A percentile compares a stretch with the other conserved stretches of the same genome.
Conservation (phyloP, 2,797 vertebrate species). For the Pantherophis vulpinus region DNA sequence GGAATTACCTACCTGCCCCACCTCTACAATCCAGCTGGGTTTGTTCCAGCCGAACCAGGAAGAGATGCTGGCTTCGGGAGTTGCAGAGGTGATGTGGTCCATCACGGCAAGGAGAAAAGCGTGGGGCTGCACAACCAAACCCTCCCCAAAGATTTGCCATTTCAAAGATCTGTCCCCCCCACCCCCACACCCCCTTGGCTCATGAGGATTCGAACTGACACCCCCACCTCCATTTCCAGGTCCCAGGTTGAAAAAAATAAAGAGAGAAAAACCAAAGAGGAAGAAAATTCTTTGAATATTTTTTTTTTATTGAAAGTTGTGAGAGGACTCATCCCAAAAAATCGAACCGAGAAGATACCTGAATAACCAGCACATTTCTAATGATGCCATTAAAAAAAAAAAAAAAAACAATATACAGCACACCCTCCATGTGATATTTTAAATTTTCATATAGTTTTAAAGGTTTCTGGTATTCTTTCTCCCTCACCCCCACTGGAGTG, state of each 20-base stretch:
- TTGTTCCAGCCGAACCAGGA: background rate
- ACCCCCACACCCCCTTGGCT: background rate
- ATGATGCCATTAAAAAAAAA: slow-evolving; percentile 73
- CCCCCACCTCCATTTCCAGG: background rate
- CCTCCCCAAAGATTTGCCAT: background rate
- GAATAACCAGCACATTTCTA: slow-evolving; percentile 88
- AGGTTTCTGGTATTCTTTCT: slow-evolving; percentile 11
- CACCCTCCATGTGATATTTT: slow-evolving; percentile 68
- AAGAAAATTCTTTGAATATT: slow-evolving; percentile 52
- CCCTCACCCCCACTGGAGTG: slow-evolving; percentile 79
- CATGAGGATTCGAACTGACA: background rate
- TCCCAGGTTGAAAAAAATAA: too few relatives aligned
- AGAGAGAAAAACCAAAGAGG: slow-evolving; percentile 17
- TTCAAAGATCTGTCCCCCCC: background rate
- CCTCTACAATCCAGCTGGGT: background rate
- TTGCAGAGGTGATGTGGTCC: background rate
- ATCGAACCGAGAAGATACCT: slow-evolving; percentile 72
- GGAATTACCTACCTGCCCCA: background rate
- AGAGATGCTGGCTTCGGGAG: background rate
- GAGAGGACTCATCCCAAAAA: slow-evolving; percentile 79
- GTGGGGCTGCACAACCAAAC: background rate
- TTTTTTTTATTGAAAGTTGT: slow-evolving; percentile 89
- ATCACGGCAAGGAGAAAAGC: background rate
- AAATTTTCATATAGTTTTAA: slow-evolving; percentile 72
- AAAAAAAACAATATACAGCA: slow-evolving; percentile 80